Evolutionary conservation across 2,888 invertebrate genomes (phyloP).

Genomic region (Euspilapteryx auroguttella): DNA sequence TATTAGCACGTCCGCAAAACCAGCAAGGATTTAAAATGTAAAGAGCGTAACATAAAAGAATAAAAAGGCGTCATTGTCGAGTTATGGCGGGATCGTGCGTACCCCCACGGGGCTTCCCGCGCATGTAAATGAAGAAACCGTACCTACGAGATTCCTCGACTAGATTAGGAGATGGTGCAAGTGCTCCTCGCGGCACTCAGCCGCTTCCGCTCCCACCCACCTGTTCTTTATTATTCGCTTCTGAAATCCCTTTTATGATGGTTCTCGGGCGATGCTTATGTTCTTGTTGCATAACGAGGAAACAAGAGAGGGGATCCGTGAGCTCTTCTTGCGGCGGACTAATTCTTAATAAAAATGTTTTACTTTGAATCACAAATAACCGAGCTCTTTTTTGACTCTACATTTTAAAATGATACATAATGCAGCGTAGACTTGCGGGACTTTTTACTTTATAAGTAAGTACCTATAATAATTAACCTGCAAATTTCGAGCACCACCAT

Average conservation of each 20-base stretch:
- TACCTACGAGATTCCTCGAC: constrained; percentile 18
- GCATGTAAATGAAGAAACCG: constrained; percentile 25
- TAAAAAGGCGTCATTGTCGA: constrained; percentile 12
- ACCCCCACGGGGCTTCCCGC: constrained; percentile 9
- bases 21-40: constrained; percentile 11
- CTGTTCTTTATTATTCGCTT: constrained; percentile 17
- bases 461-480: neutral
- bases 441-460: no score
- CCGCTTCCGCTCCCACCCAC: constrained; percentile 17
- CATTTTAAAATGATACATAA: neutral
- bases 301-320: no score
- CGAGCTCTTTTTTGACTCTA: neutral
- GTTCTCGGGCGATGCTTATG: constrained; percentile 7
- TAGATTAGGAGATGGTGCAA: constrained; percentile 13
- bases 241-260: constrained; percentile 16
- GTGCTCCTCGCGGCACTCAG: constrained; percentile 1
- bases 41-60: constrained; percentile 15
- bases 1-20: no score
- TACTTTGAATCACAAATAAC: neutral
- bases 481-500: neutral
- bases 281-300: no score
- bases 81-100: constrained; percentile 21
- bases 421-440: no score
- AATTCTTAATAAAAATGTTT: constrained; percentile 3
- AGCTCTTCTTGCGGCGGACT: no score